Evolutionary conservation across 2,888 invertebrate genomes (phyloP).

Genomic region (Linnaemya vulpina): DNA sequence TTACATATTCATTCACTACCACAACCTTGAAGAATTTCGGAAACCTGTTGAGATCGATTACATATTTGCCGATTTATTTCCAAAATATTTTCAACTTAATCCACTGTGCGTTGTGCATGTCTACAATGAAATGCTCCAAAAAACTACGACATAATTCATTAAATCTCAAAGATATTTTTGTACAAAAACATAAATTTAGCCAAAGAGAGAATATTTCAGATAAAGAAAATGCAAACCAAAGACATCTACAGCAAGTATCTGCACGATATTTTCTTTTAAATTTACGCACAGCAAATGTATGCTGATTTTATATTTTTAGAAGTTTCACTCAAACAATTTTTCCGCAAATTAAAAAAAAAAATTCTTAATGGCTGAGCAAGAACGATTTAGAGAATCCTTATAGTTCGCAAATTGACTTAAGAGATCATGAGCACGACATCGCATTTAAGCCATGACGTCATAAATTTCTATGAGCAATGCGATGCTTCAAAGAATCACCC

Average conservation of each 20-base stretch:
- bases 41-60: too few relatives aligned
- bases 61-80: too few relatives aligned
- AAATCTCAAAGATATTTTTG: constrained; percentile 4
- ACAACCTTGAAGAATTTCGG: too few relatives aligned
- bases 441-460: too few relatives aligned
- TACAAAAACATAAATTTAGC: not conserved
- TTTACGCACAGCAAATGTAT: constrained; percentile 62
- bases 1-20: too few relatives aligned
- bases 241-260: not conserved
- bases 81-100: not conserved
- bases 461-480: not conserved
- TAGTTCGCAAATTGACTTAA: not conserved
- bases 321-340: constrained; percentile 41
- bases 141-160: constrained; percentile 19
- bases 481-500: not conserved
- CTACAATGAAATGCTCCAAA: constrained; percentile 27
- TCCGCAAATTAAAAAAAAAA: constrained; percentile 28
- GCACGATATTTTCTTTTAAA: constrained; percentile 6
- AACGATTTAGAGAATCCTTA: constrained; percentile 6
- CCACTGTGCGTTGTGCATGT: not conserved
- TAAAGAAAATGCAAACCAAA: constrained; percentile 8
- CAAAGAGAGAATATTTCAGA: not conserved
- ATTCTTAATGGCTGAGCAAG: not conserved
- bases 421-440: too few relatives aligned
- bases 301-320: constrained; percentile 63